phyloP scores from a whole-genome alignment of 2,113 vertebrate species.

The Pelusios castaneus region DNA sequence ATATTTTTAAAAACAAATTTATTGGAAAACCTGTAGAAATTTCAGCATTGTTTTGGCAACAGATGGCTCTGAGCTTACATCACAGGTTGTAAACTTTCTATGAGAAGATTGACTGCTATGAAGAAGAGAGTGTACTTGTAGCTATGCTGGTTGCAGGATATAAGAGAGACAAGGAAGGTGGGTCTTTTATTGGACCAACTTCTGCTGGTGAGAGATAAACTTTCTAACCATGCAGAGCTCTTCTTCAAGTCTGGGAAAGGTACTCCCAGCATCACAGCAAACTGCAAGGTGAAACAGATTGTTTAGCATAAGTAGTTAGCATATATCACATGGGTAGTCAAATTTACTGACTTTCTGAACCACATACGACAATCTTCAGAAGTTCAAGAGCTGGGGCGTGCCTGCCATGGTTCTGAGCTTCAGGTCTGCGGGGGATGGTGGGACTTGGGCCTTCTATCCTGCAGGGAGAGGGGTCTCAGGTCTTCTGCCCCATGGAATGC shows the following conservation, averaged over 20 bases:
- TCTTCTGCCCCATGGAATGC: no score
- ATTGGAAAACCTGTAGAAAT: background rate
- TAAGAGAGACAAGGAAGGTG: background rate
- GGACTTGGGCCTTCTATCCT: no score
- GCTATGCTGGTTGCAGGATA: background rate
- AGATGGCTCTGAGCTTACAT: background rate
- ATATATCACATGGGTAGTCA: background rate
- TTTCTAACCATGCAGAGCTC: background rate
- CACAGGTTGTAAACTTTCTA: background rate
- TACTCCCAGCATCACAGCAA: background rate
- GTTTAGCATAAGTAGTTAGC: background rate
- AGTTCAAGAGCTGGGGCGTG: no score
- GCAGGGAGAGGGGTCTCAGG: no score
- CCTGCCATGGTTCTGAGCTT: no score
- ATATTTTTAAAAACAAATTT: background rate
- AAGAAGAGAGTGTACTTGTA: background rate
- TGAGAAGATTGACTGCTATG: accelerated
- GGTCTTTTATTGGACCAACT: background rate
- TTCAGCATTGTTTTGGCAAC: background rate
- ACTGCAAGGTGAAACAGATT: background rate
- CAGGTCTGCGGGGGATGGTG: no score
- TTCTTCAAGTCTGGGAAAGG: background rate
- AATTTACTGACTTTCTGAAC: no score
- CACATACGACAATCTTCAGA: no score
- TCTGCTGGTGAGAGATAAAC: background rate